These are phyloP conservation scores for Hermetia illucens DNA, from an alignment of 1,140 invertebrate species.

Conservation along the genomic window DNA sequence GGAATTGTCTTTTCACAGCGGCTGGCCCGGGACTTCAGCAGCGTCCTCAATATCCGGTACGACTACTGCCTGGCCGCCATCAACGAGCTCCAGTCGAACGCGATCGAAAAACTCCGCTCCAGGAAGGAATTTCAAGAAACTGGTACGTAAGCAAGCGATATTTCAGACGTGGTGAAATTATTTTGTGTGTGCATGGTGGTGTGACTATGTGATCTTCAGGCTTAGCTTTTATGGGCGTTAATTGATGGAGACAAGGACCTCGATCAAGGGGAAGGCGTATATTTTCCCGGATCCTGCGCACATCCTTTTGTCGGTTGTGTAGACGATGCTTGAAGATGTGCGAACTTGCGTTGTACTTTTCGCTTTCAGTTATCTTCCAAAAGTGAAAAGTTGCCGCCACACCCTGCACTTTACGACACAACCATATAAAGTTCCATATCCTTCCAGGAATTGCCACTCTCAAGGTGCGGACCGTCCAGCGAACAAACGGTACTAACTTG, in stretches of 20 bases:
- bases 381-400: too few species aligned
- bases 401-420: too few species aligned
- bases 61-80: conserved; percentile 37
- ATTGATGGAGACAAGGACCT: too few species aligned
- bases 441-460: conserved; percentile 19
- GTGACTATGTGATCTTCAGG: too few species aligned
- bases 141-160: conserved; percentile 28
- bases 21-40: conserved; percentile 38
- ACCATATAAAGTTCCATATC: too few species aligned
- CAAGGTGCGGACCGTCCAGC: conserved; percentile 13
- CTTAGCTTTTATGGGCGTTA: too few species aligned
- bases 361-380: too few species aligned
- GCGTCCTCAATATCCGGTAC: conserved; percentile 35
- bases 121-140: conserved; percentile 44
- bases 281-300: too few species aligned
- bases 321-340: too few species aligned
- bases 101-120: conserved; percentile 48
- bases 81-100: conserved; percentile 46
- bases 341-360: too few species aligned
- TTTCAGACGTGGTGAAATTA: background rate
- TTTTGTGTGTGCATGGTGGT: background rate
- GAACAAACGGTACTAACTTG: conserved; percentile 26
- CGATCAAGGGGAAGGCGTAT: too few species aligned
- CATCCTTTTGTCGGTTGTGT: too few species aligned
- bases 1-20: conserved; percentile 31